These are phyloP conservation scores for Choristoneura rosaceana DNA, from an alignment of 2,888 invertebrate species.

Conservation along the genomic window DNA sequence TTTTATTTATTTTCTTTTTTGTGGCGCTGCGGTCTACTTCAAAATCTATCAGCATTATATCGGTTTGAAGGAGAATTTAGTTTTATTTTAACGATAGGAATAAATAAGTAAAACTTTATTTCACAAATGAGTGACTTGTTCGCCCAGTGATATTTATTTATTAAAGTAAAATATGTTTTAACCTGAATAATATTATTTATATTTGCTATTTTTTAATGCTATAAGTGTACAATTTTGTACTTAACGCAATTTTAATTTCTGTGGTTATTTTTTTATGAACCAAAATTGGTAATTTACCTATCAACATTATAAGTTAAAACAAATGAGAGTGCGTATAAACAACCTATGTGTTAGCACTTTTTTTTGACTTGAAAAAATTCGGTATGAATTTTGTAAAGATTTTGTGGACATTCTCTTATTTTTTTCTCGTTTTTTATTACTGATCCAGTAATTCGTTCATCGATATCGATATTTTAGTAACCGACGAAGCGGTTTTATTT, in stretches of 20 bases:
- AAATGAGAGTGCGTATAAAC: background rate
- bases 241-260: background rate
- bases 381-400: background rate
- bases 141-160: conserved; percentile 5
- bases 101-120: background rate
- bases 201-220: background rate
- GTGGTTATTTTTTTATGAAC: background rate
- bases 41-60: background rate
- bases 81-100: background rate
- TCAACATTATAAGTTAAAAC: background rate
- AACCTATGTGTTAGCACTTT: background rate
- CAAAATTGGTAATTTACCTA: background rate
- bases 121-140: background rate
- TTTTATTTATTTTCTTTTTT: background rate
- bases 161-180: background rate
- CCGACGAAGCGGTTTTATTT: background rate
- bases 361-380: background rate
- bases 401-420: too few relatives aligned
- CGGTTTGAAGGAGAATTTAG: background rate
- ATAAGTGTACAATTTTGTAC: conserved; percentile 2
- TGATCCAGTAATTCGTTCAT: background rate
- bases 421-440: background rate
- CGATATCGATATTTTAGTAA: background rate
- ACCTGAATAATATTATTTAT: background rate
- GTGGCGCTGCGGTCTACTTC: background rate